Evolutionary conservation across 2,113 vertebrate genomes (phyloP), one percentile per base, ranked within the genome.

Genomic region (Rhinogobius similis): DNA sequence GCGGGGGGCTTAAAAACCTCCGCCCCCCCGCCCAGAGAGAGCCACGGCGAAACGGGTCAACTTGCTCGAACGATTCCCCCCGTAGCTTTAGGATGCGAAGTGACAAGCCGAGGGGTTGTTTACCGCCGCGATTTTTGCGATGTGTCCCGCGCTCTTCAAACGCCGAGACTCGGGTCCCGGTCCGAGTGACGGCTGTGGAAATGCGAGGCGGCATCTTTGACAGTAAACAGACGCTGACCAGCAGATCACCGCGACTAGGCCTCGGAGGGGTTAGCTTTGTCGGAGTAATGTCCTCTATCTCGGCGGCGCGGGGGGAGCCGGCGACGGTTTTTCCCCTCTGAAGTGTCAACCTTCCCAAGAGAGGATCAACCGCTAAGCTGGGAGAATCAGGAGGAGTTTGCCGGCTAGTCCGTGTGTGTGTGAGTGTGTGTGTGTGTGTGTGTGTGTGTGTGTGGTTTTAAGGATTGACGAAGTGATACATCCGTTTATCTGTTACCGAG

Each of bases 341-440:
- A 86, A 90, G 88, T 88, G 85, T 84, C 85, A 87, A 76, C 74
- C 86, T 87, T 81, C 87, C 89, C 74, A 76, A 78, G 87, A 86
- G 82, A 82, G 86, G 83, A 88, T 89, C 84, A 91, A 83, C 82
- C 79, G 75, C 89, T 91, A 84, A 92, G 84, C 85, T 79, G 70
- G 59, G 72, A 59, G 72, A 82, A 86, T 82, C 88, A 50, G 46
- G 70, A 82, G 82, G 67, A 78, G 85, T 81, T 86, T 82, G 78
- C 79, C 73, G 76, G 21, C 68, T 79, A 46, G 72, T 75, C 21
- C 78, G 11, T 23, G 20, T 52, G 32, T 68, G 38, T 81, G 66
- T 74, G 50, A 79, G 63, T 70, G 64, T 77, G 62, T 80, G 63
- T 75, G 21, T 77, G 11, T 23, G 20, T 52, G 32, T 68, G 38